Conservation (phyloP, 35 echinoderm and acorn worm genomes). For the Patiria miniata region DNA sequence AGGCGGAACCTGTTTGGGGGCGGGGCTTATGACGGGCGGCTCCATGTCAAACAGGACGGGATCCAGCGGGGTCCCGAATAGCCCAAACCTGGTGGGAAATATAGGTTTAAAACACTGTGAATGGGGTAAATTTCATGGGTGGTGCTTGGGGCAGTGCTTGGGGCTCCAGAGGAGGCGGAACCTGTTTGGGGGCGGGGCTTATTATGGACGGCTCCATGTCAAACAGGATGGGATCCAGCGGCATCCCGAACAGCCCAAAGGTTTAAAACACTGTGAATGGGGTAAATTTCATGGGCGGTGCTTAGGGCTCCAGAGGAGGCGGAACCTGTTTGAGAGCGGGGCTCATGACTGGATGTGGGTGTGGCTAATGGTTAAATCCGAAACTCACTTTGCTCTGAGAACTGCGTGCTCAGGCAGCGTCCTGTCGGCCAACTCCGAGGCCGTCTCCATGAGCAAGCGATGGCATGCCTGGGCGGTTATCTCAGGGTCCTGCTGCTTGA, state of each 20-base stretch:
- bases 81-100: constrained; percentile 63
- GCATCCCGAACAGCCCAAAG: constrained; percentile 84
- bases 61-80: constrained; percentile 90
- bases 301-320: constrained; percentile 28
- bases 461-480: constrained; percentile 67
- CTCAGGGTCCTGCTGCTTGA: constrained; percentile 73
- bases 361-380: not conserved
- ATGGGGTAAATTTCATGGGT: too few species aligned
- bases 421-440: constrained; percentile 79
- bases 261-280: too few species aligned
- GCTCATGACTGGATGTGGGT: too few species aligned
- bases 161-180: constrained; percentile 30
- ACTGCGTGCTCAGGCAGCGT: constrained; percentile 74
- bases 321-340: not conserved
- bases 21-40: constrained; percentile 44
- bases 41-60: constrained; percentile 88
- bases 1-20: constrained; percentile 36
- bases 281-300: too few species aligned
- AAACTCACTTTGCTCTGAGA: constrained; percentile 75
- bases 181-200: constrained; percentile 33
- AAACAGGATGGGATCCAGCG: constrained; percentile 89
- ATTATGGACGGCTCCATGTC: constrained; percentile 66
- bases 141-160: constrained; percentile 8
- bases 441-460: constrained; percentile 63
- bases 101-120: too few species aligned